These are phyloP conservation scores for Pterostichus madidus DNA, from an alignment of 2,888 invertebrate species.

Conservation along the genomic window DNA sequence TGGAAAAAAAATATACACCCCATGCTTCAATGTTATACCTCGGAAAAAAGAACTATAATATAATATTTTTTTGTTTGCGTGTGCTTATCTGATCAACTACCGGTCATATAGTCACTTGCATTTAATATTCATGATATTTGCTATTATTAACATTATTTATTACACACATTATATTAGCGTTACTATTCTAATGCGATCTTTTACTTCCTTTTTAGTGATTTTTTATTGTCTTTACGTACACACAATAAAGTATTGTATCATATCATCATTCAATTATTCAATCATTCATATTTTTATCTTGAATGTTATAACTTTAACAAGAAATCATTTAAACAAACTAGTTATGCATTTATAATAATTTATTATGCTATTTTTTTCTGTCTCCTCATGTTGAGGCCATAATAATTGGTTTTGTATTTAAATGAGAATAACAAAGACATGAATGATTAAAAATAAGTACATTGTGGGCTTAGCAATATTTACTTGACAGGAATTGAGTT, in stretches of 20 bases:
- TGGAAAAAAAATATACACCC: too few species aligned
- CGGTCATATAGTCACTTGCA: too few species aligned
- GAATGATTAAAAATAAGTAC: too few species aligned
- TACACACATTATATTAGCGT: not conserved
- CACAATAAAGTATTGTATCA: not conserved
- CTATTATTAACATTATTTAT: not conserved
- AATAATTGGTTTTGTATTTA: too few species aligned
- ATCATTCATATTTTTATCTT: slow-evolving; percentile 11
- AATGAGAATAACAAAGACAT: too few species aligned
- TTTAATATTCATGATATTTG: too few species aligned
- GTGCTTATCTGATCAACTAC: too few species aligned
- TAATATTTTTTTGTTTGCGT: too few species aligned
- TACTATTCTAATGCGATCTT: not conserved
- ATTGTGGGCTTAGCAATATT: not conserved
- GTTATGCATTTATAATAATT: not conserved
- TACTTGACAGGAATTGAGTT: not conserved
- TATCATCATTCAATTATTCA: not conserved
- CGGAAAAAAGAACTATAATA: too few species aligned
- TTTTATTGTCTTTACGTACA: not conserved
- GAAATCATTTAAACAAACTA: too few species aligned
- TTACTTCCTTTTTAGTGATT: slow-evolving; percentile 1
- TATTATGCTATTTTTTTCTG: not conserved
- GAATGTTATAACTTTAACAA: not conserved
- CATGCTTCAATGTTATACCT: too few species aligned
- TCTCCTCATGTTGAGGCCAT: too few species aligned